Base-by-base conservation (phyloP, 2,888 invertebrate species). In the Amiota minor region DNA sequence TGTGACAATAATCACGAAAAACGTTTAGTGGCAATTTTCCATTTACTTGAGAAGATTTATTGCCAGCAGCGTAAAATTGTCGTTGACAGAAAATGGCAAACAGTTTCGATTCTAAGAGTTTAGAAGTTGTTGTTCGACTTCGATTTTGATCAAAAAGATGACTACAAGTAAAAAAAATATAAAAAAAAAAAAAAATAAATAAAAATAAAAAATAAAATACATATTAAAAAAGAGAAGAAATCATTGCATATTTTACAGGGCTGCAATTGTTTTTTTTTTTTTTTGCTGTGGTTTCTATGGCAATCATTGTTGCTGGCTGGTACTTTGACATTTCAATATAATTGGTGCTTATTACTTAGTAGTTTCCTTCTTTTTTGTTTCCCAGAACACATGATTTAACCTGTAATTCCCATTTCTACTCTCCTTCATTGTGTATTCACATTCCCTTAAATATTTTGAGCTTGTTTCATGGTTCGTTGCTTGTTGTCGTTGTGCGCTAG, bases 1-100 rank as follows among this genome's bases (percentile, higher is more conserved):
- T 77, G 77, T 77, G 77, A 75, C 77, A 72, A 72, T 71, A 55
- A 64, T 50, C 50, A 50, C 62, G 72, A 78, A 74, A 79, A 81
- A 73, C 78, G 83, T 78, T 83, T 80, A 80, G 76, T 79, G 77
- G 71, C 83, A 75, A 82, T 82, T 81, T 84, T 81, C 80, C 77
- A 68, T 68, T 23, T 35, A 53, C 23, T 50, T 18, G 50, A 11
- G 23, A 68, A 68, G 67, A 68, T 68, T 68, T 68, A 68, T 68
- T 49, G 67, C 50, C 35, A 35, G 35, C 62, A 35, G 62, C 23
- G 45, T 35, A 23, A 62, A 62, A 62, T 62, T 35, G 45, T n/a
- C 62, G n/a, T 35, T n/a, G 62, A 18, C 62, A 35, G 35, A 35
- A 23, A 35, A 35, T 35, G 35, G 35, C 35, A 35, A 35, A 35